phyloP scores from a whole-genome alignment of 1,140 invertebrate genomes.

The Anoplophora glabripennis region DNA sequence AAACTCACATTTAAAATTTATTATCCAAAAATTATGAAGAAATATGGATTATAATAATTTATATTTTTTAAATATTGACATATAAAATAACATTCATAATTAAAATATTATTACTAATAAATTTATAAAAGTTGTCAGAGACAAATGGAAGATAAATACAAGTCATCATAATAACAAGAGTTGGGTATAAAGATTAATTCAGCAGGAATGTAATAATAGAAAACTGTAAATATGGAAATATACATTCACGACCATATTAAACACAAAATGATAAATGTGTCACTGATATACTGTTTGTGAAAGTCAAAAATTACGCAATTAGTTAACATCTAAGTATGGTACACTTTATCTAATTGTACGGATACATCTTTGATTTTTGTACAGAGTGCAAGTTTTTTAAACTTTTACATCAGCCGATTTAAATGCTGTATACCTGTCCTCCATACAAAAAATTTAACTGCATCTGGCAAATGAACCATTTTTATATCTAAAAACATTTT shows the following conservation, averaged over 20 bases:
- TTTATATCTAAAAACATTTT: too few species aligned
- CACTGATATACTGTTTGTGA: conserved; percentile 1
- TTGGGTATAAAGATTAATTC: conserved; percentile 29
- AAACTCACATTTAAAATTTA: conserved; percentile 23
- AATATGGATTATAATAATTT: conserved; percentile 16
- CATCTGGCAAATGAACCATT: too few species aligned
- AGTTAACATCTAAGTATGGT: background rate
- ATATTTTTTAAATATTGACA: conserved; percentile 31
- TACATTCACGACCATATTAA: conserved; percentile 17
- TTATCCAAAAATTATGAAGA: conserved; percentile 29
- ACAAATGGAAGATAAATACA: conserved; percentile 29
- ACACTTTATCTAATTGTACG: background rate
- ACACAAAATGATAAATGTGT: conserved; percentile 16
- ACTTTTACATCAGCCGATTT: too few species aligned
- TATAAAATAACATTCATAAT: conserved; percentile 34
- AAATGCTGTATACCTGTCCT: too few species aligned
- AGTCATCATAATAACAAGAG: conserved; percentile 25
- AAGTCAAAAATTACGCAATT: background rate
- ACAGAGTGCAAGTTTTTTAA: background rate
- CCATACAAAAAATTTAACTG: too few species aligned
- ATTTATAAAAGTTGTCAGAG: background rate
- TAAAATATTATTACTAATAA: conserved; percentile 26
- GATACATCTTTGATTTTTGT: background rate
- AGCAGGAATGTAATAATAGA: conserved; percentile 20
- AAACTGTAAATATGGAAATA: conserved; percentile 30